Percentiles rank a stretch among this genome's conserved stretches.
Conservation (phyloP, 1,140 invertebrate species). For the Scaptomyza pallida region DNA sequence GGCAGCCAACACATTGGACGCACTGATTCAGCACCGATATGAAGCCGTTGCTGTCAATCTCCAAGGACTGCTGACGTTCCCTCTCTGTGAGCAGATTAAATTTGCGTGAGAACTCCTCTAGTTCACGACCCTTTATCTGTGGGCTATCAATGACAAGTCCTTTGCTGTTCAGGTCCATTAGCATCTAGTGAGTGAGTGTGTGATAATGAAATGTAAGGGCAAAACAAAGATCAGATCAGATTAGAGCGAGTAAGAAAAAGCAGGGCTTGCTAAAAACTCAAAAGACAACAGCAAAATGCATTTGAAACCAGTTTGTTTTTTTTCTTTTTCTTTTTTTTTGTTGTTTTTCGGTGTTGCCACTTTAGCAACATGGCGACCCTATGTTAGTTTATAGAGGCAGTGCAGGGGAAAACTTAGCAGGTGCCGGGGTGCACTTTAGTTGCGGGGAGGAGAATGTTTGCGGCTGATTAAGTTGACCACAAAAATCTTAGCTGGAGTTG, state of each 20-base stretch:
- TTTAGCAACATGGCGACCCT: constrained; percentile 68
- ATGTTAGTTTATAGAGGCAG: constrained; percentile 6
- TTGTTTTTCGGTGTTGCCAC: constrained; percentile 47
- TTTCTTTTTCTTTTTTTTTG: constrained; percentile 33
- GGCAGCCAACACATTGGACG: constrained; percentile 96
- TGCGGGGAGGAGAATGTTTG: too few relatives aligned
- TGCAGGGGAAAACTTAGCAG: constrained; percentile 18
- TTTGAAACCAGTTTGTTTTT: constrained; percentile 62
- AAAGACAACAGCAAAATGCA: constrained; percentile 50
- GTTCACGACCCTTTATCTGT: constrained; percentile 90
- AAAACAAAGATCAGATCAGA: not conserved
- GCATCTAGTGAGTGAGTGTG: constrained; percentile 88
- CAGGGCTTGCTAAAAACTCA: not conserved
- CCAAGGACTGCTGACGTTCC: constrained; percentile 91
- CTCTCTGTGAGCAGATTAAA: constrained; percentile 90
- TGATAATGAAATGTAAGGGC: not conserved
- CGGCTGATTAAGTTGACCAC: not conserved
- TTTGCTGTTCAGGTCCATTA: constrained; percentile 94
- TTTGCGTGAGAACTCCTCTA: constrained; percentile 93
- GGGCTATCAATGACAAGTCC: constrained; percentile 92
- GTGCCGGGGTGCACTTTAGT: constrained; percentile 30
- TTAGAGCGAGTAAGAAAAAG: constrained; percentile 14
- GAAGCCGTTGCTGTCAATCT: constrained; percentile 93
- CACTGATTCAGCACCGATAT: constrained; percentile 93
- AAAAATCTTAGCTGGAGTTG: constrained; percentile 32